phyloP scores from a whole-genome alignment of 2,888 invertebrate genomes.

The Matsumyia berberina region DNA sequence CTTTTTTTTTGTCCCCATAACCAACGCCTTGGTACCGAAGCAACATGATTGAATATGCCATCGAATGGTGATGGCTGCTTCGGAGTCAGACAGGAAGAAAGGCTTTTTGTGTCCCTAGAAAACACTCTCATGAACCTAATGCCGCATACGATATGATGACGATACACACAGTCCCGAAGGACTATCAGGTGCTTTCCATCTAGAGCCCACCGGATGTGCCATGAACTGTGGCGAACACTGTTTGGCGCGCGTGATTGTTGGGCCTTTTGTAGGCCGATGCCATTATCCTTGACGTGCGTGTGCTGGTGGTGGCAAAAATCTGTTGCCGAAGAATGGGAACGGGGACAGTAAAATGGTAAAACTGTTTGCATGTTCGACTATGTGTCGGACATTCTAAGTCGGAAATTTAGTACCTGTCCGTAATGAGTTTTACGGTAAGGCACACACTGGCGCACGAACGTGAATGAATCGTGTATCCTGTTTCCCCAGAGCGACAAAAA shows the following conservation, averaged over 20 bases:
- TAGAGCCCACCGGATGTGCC: slow-evolving; percentile 41
- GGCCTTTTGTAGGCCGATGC: slow-evolving; percentile 53
- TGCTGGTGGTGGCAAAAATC: slow-evolving; percentile 52
- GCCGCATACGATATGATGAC: slow-evolving; percentile 33
- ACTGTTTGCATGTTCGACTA: slow-evolving; percentile 71
- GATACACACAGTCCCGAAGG: slow-evolving; percentile 40
- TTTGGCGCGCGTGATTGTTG: slow-evolving; percentile 51
- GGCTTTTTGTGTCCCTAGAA: slow-evolving; percentile 38
- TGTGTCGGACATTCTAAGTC: slow-evolving; percentile 73
- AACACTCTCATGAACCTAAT: slow-evolving; percentile 40
- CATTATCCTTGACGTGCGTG: slow-evolving; percentile 59
- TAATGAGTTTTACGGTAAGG: slow-evolving; percentile 62
- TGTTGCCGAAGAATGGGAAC: slow-evolving; percentile 57
- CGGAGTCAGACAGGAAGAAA: slow-evolving; percentile 8
- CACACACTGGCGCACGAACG: slow-evolving; percentile 10
- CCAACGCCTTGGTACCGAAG: slow-evolving; percentile 1
- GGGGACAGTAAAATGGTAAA: slow-evolving; percentile 46
- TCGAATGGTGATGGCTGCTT: slow-evolving; percentile 27
- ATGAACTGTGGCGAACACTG: slow-evolving; percentile 56
- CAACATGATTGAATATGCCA: slow-evolving; percentile 50
- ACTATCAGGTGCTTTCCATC: slow-evolving; percentile 47
- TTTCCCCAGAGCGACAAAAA: slow-evolving; percentile 51
- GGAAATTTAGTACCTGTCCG: slow-evolving; percentile 73
- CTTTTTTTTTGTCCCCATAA: not conserved
- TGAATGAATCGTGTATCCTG: slow-evolving; percentile 49